Evolutionary conservation across 2,888 invertebrate species (phyloP), one percentile per base, ranked within the genome.

Genomic region (Drosophila meridiana): DNA sequence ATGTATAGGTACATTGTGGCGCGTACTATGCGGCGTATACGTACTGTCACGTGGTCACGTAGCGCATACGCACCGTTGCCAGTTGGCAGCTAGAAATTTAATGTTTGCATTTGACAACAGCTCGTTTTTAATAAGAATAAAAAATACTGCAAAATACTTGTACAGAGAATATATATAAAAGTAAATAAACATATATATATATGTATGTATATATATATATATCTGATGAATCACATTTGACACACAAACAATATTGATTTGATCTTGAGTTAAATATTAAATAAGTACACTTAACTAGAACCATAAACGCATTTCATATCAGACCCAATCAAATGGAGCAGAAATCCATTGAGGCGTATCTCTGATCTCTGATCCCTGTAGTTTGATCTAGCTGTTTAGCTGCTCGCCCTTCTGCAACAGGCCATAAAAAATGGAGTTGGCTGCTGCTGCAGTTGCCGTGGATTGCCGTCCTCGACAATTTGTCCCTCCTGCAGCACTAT

Each of bases 401-500:
- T 68, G 73, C 3, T 69, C 65, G 2, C 76, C 92, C 28, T 92
- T 91, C 50, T 91, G 90, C 32, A 95, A 90, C 94, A 96, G 94
- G 38, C 94, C 93, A 38, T 95, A 94, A 78, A 96, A 95, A 30
- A 94, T 93, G 20, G 96, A 95, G 87, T 92, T 92, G 3, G 93
- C 64, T 94, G 94, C 52, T 94, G 92, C 36, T 95, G 93, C 45
- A 96, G 93, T 57, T 94, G 93, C 52, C 92, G 76, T 0, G 96
- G 96, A 47, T 94, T 90, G 55, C 96, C 96, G 74, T 96, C 95
- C 92, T 96, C 96, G 38, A 94, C 94, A 59, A 96, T 94, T 75
- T 94, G 93, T 0, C 97, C 96, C 71, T 94, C 94, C 67, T 96
- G 96, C 85, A 97, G 92, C 52, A 97, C 96, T 74, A 96, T 93